Conservation (phyloP, 2,113 vertebrate species). For the Lutjanus erythropterus region DNA sequence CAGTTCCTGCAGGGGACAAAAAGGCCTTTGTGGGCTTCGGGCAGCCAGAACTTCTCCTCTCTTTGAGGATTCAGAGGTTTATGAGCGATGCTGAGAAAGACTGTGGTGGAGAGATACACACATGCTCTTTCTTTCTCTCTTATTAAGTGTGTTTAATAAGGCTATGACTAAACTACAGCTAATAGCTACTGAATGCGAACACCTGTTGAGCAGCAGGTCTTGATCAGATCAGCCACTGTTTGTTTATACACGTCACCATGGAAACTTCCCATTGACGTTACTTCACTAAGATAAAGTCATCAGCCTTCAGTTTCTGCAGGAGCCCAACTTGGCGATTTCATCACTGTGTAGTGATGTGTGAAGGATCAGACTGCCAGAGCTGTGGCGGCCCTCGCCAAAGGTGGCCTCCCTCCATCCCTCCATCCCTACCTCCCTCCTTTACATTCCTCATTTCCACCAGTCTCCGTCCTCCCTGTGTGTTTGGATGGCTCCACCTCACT, state of each 20-base stretch:
- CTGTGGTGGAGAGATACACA: conserved; percentile 14
- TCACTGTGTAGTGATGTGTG: conserved; percentile 55
- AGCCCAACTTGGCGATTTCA: conserved; percentile 53
- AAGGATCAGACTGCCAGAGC: conserved; percentile 60
- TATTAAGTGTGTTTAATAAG: conserved; percentile 49
- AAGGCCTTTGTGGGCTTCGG: conserved; percentile 89
- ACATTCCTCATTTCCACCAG: conserved; percentile 78
- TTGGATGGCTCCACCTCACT: conserved; percentile 80
- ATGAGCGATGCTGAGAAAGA: conserved; percentile 75
- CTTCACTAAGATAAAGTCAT: conserved; percentile 63
- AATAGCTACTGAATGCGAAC: conserved; percentile 63
- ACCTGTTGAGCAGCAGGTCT: conserved; percentile 69
- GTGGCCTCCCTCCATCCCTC: conserved; percentile 61
- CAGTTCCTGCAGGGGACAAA: conserved; percentile 90
- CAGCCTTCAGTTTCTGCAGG: conserved; percentile 52
- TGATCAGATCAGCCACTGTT: conserved; percentile 64
- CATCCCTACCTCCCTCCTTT: conserved; percentile 56
- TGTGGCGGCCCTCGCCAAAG: conserved; percentile 62
- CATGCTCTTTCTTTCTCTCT: conserved; percentile 30
- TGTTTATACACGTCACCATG: conserved; percentile 50
- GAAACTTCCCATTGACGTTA: conserved; percentile 52
- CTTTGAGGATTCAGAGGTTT: conserved; percentile 77
- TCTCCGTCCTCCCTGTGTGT: conserved; percentile 74
- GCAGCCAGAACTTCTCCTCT: conserved; percentile 78
- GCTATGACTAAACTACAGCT: conserved; percentile 46